phyloP scores from a whole-genome alignment of 1,140 invertebrate genomes.

The Dreissena polymorpha region DNA sequence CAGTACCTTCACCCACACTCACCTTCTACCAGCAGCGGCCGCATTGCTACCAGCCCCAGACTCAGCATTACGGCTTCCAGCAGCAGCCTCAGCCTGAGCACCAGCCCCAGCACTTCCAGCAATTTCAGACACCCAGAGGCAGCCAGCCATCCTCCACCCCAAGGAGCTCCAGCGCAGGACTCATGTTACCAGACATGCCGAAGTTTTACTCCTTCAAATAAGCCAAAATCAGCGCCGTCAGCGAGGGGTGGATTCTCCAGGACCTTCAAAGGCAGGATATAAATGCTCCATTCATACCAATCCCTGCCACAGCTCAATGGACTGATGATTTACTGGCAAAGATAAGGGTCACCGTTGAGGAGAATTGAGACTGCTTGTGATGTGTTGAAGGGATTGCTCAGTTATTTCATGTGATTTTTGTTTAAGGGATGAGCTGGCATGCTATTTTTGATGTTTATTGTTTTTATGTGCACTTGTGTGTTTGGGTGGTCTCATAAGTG shows the following conservation, averaged over 20 bases:
- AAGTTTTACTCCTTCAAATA: slow-evolving; percentile 37
- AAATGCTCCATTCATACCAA: slow-evolving; percentile 37
- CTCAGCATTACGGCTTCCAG: slow-evolving; percentile 41
- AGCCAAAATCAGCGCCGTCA: slow-evolving; percentile 40
- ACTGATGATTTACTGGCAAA: slow-evolving; percentile 40
- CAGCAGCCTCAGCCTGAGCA: slow-evolving; percentile 43
- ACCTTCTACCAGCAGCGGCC: slow-evolving; percentile 37
- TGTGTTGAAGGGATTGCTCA: slow-evolving; percentile 45
- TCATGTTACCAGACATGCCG: slow-evolving; percentile 41
- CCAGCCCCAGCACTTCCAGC: slow-evolving; percentile 45
- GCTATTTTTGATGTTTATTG: slow-evolving; percentile 46
- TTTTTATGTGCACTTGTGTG: slow-evolving; percentile 46
- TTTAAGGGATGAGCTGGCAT: slow-evolving; percentile 45
- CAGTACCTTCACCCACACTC: slow-evolving; percentile 38
- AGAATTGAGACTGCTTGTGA: slow-evolving; percentile 49
- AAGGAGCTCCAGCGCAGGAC: slow-evolving; percentile 38
- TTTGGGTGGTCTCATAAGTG: slow-evolving; percentile 40
- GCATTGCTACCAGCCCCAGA: slow-evolving; percentile 22
- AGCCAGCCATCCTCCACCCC: slow-evolving; percentile 31
- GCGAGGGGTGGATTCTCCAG: slow-evolving; percentile 36
- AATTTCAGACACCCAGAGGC: slow-evolving; percentile 39
- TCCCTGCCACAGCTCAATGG: slow-evolving; percentile 41
- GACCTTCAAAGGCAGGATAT: slow-evolving; percentile 36
- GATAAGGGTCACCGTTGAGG: slow-evolving; percentile 35
- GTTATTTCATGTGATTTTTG: slow-evolving; percentile 47